phyloP scores from a whole-genome alignment of 2,888 invertebrate species.

The Mesorhabditis sp. region DNA sequence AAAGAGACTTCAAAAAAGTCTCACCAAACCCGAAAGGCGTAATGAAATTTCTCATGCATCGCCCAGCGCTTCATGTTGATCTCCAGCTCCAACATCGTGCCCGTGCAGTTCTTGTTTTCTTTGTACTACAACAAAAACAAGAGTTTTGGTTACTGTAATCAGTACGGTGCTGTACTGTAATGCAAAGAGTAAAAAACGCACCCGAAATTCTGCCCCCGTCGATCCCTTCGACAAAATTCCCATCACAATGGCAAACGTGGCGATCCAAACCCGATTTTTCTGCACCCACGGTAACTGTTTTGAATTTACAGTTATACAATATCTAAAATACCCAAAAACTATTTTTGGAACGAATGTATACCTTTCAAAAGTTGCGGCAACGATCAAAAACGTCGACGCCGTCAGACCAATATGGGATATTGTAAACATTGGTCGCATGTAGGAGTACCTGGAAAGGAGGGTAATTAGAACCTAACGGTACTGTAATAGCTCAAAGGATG shows the following conservation, averaged over 20 bases:
- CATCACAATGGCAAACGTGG: slow-evolving; percentile 27
- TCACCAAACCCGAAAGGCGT: neutral
- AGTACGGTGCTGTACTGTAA: neutral
- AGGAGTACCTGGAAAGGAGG: slow-evolving; percentile 37
- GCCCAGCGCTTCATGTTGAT: neutral
- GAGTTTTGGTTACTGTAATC: neutral
- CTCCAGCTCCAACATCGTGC: neutral
- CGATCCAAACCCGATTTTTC: slow-evolving; percentile 25
- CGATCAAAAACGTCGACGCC: slow-evolving; percentile 50
- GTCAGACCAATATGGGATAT: slow-evolving; percentile 56
- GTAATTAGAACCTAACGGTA: neutral
- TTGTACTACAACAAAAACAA: neutral
- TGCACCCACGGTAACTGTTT: slow-evolving; percentile 16
- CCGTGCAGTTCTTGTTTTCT: neutral
- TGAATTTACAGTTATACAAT: slow-evolving; percentile 1
- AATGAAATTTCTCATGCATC: neutral
- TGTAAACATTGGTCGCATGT: slow-evolving; percentile 54
- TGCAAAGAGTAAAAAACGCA: neutral
- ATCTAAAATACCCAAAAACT: neutral
- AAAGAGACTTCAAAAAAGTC: slow-evolving; percentile 10
- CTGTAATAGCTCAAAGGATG: neutral
- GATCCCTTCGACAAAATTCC: slow-evolving; percentile 26
- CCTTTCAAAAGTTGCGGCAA: slow-evolving; percentile 50
- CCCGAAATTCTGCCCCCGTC: neutral
- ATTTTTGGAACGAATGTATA: slow-evolving; percentile 11